These are phyloP conservation scores for Omphaloscelis lunosa DNA, from an alignment of 2,888 invertebrate species.

Conservation along the genomic window DNA sequence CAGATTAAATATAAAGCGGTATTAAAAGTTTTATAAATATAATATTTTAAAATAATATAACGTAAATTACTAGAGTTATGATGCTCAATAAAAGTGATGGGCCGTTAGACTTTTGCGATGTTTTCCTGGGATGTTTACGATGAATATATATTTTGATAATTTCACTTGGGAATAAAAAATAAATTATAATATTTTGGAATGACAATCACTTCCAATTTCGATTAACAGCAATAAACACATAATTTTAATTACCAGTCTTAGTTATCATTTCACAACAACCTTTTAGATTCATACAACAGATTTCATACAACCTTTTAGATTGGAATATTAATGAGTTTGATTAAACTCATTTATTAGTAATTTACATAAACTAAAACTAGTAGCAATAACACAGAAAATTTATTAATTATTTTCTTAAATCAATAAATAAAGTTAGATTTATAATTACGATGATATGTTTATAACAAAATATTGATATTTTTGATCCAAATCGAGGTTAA, in stretches of 20 bases:
- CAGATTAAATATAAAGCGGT: conserved; percentile 31
- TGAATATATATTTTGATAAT: conserved; percentile 42
- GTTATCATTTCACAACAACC: background rate
- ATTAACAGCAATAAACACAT: background rate
- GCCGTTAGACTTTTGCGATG: conserved; percentile 44
- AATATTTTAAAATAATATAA: conserved; percentile 39
- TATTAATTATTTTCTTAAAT: conserved; percentile 61
- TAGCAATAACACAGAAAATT: conserved; percentile 60
- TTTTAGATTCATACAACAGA: no score
- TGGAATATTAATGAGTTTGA: conserved; percentile 47
- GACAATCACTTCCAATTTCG: background rate
- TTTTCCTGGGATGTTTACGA: conserved; percentile 40
- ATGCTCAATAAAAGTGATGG: conserved; percentile 45
- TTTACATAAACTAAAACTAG: conserved; percentile 66
- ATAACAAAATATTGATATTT: conserved; percentile 61
- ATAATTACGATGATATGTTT: conserved; percentile 64
- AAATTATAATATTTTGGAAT: background rate
- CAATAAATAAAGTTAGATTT: conserved; percentile 64
- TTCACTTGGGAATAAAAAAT: conserved; percentile 23
- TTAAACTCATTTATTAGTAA: conserved; percentile 55
- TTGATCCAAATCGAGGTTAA: conserved; percentile 62
- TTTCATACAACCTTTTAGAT: conserved; percentile 21
- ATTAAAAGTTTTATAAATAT: conserved; percentile 35
- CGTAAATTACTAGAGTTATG: conserved; percentile 48
- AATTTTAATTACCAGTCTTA: background rate